Base-by-base conservation (phyloP, 1,140 invertebrate species). In the Venustaconcha ellipsiformis region DNA sequence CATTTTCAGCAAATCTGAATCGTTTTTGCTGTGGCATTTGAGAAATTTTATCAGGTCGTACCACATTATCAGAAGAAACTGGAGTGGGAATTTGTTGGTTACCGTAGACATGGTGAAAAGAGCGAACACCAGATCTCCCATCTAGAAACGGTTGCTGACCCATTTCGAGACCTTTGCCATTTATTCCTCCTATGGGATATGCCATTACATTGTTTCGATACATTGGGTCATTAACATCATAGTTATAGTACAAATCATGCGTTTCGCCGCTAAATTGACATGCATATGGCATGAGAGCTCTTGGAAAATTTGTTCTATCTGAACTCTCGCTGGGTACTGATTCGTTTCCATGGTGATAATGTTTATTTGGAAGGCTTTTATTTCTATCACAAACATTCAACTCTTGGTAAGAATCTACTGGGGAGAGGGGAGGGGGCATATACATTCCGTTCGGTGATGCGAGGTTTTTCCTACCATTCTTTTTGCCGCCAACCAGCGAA, bases 121-220 rank as follows among this genome's bases (percentile, higher is more conserved):
- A 72, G 70, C 68, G 64, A 67, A 72, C 72, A 68, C 70, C 72
- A 77, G 75, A 56, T 72, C 57, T n/a, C n/a, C 65, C 65, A 57
- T 68, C 70, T 13, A 48, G 69, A 17, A 58, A 11, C 57, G 64
- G 65, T 26, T 66, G 57, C 55, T 70, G 75, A 71, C 72, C 72
- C 57, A 56, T 67, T 30, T 57, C 64, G 63, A 58, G 23, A 66
- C 68, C 37, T 37, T 72, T 72, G 70, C 62, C 57, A 63, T 48
- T 64, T 64, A 48, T 48, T 48, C 37, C 37, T 48, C 37, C 37
- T 11, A 48, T 48, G 37, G 37, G 37, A 48, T 48, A 48, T 48
- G 37, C 4, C 37, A 11, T 48, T 6, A 48, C 37, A 48, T 48
- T 48, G 37, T 48, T 48, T 48, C 37, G 37, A 48, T 48, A 48